Conservation (phyloP, 2,113 vertebrate species). For the Cynocephalus volans region DNA sequence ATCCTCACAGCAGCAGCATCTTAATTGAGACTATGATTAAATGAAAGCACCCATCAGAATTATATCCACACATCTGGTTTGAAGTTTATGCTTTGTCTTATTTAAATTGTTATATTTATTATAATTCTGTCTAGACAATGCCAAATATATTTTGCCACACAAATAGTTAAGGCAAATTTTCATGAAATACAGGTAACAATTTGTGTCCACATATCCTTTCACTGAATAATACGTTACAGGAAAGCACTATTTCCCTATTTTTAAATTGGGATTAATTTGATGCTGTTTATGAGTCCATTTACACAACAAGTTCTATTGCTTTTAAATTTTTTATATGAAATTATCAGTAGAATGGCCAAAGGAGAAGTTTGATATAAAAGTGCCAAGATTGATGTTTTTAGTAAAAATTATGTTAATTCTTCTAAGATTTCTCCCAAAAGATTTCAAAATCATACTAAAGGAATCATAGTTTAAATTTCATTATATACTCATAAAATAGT, state of each 20-base stretch:
- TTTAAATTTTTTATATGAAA: conserved; percentile 62
- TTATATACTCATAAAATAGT: not conserved
- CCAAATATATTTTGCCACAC: conserved; percentile 75
- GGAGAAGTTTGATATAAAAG: not conserved
- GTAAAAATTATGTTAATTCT: conserved; percentile 55
- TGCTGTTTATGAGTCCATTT: conserved; percentile 63
- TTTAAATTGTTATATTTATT: conserved; percentile 84
- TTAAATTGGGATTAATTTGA: conserved; percentile 48
- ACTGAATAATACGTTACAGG: conserved; percentile 63
- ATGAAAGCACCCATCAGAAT: conserved; percentile 86
- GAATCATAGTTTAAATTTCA: conserved; percentile 61
- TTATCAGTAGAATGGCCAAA: conserved; percentile 24
- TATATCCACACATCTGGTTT: conserved; percentile 86
- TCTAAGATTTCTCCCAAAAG: conserved; percentile 19
- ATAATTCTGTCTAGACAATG: conserved; percentile 86
- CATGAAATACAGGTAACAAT: conserved; percentile 75
- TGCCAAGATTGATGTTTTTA: conserved; percentile 24
- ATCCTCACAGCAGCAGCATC: conserved; percentile 89
- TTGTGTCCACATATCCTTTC: conserved; percentile 73
- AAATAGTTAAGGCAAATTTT: conserved; percentile 83
- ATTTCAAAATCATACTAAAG: conserved; percentile 51
- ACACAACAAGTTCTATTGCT: conserved; percentile 69
- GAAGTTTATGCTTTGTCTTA: conserved; percentile 86
- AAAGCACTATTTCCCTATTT: conserved; percentile 58
- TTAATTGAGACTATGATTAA: conserved; percentile 86